Percentiles rank a stretch among this genome's conserved stretches.
phyloP scores from a whole-genome alignment of 2,113 vertebrate species.

The Rhodinocichla rosea region DNA sequence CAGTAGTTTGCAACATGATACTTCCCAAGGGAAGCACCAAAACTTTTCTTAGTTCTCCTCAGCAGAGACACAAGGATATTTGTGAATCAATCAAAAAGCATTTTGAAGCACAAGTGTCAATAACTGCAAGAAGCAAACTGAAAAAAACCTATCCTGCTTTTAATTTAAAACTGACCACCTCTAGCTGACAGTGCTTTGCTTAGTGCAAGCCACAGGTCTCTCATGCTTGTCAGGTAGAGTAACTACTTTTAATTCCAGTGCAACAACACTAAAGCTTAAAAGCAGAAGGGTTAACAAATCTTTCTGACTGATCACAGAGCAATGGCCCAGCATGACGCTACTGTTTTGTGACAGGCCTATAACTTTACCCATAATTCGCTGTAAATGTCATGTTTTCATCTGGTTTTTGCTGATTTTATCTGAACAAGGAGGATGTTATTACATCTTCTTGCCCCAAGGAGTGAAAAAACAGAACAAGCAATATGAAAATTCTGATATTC shows the following conservation, averaged over 20 bases:
- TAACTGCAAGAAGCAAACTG: neutral
- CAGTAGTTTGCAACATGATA: neutral
- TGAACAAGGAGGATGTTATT: neutral
- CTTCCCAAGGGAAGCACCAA: neutral
- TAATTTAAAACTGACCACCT: neutral
- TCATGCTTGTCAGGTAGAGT: neutral
- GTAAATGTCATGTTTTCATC: neutral
- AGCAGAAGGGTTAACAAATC: neutral
- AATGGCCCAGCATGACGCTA: neutral
- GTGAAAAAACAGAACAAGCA: neutral
- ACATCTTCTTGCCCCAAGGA: neutral
- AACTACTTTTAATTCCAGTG: neutral
- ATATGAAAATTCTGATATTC: neutral
- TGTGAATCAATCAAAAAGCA: neutral
- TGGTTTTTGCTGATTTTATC: neutral
- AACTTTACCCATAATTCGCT: neutral
- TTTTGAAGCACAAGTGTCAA: neutral
- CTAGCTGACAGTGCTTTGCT: neutral
- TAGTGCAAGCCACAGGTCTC: neutral
- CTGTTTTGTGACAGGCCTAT: neutral
- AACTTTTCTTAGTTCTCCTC: neutral
- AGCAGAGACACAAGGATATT: constrained; percentile 10
- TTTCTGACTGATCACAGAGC: neutral
- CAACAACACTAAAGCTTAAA: neutral
- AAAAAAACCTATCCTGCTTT: neutral